Percentiles rank a stretch among this genome's conserved stretches.
phyloP scores from a whole-genome alignment of 2,797 vertebrate species.

The Chelidonichthys spinosus region DNA sequence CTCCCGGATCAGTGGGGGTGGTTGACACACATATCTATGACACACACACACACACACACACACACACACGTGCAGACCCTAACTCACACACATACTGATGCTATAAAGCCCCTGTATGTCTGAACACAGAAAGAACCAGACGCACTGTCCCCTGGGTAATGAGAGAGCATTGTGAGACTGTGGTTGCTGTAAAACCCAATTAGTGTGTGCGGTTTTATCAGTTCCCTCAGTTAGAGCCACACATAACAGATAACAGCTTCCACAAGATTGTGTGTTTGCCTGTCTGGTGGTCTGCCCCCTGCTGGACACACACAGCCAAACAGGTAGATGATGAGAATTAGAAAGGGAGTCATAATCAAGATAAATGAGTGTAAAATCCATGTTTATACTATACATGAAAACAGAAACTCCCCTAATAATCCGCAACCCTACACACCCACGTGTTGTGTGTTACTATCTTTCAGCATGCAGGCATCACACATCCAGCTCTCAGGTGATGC shows the following conservation, averaged over 20 bases:
- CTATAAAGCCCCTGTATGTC: constrained; percentile 51
- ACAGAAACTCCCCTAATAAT: constrained; percentile 17
- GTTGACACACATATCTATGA: constrained; percentile 55
- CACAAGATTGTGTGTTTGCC: constrained; percentile 37
- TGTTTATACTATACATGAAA: constrained; percentile 21
- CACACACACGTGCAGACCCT: not conserved
- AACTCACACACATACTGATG: constrained; percentile 19
- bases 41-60: constrained; percentile 28
- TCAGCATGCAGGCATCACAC: constrained; percentile 1
- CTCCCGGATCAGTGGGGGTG: constrained; percentile 47
- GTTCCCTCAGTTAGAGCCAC: constrained; percentile 66
- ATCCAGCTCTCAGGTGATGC: constrained; percentile 30
- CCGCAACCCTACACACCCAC: not conserved
- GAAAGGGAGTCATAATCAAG: constrained; percentile 39
- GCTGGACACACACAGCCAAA: constrained; percentile 65
- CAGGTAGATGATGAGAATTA: constrained; percentile 22
- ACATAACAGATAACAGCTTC: constrained; percentile 69
- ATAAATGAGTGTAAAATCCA: constrained; percentile 42
- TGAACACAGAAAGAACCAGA: constrained; percentile 69
- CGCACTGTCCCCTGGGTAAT: constrained; percentile 79
- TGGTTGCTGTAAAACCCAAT: constrained; percentile 82
- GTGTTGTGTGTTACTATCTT: constrained; percentile 19
- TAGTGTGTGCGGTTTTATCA: constrained; percentile 77
- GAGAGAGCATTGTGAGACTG: constrained; percentile 75
- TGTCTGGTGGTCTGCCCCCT: constrained; percentile 70